Evolutionary conservation across 1,140 invertebrate species (phyloP).

Genomic region (Antheraea pernyi): DNA sequence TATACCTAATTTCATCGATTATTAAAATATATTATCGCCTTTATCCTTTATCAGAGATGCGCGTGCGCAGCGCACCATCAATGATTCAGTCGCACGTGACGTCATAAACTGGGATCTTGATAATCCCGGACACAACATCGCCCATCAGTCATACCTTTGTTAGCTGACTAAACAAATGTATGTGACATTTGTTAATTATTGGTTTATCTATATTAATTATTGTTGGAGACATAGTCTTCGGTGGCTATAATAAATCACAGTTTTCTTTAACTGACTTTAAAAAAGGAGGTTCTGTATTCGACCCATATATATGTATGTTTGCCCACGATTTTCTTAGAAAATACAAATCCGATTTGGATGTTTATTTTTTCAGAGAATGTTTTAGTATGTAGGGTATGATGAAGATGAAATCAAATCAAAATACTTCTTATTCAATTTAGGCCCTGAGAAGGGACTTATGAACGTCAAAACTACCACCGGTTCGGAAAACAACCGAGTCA

Average conservation of each 20-base stretch:
- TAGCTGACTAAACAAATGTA: constrained; percentile 5
- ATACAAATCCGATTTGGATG: too few relatives aligned
- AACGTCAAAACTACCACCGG: too few relatives aligned
- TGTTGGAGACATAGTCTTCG: background rate
- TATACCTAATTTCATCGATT: background rate
- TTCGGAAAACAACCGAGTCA: too few relatives aligned
- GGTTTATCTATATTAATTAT: constrained; percentile 4
- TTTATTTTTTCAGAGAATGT: too few relatives aligned
- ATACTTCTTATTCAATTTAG: too few relatives aligned
- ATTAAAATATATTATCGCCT: background rate
- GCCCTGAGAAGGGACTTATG: too few relatives aligned
- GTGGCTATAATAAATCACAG: constrained; percentile 5
- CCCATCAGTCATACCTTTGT: constrained; percentile 11
- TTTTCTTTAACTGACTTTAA: background rate
- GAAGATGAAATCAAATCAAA: too few relatives aligned
- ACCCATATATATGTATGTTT: too few relatives aligned
- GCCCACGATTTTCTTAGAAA: too few relatives aligned
- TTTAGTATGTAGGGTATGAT: too few relatives aligned
- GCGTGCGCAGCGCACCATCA: background rate
- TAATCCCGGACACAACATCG: background rate
- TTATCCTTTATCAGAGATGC: background rate
- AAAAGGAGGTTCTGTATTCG: too few relatives aligned
- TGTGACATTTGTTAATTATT: constrained; percentile 4
- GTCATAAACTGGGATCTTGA: constrained; percentile 7
- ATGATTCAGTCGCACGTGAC: constrained; percentile 4